Conservation (phyloP, 2,113 vertebrate species). For the Gymnobelideus leadbeateri region DNA sequence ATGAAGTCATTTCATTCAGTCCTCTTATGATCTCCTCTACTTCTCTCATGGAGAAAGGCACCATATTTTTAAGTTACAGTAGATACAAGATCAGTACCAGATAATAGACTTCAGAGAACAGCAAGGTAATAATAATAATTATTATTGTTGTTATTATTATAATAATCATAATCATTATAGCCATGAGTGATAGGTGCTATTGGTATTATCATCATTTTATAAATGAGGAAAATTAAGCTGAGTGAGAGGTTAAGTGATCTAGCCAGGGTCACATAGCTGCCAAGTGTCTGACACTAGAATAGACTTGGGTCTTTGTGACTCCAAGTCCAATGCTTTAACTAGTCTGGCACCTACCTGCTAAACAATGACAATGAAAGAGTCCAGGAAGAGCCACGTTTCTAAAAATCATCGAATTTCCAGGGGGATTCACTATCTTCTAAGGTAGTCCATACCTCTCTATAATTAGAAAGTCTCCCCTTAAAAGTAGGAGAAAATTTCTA, state of each 20-base stretch:
- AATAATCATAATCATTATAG: background rate
- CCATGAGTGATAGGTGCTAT: background rate
- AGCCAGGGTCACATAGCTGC: background rate
- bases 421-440: background rate
- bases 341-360: background rate
- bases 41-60: background rate
- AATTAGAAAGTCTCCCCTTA: background rate
- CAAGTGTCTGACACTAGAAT: background rate
- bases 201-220: background rate
- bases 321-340: background rate
- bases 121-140: background rate
- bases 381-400: conserved; percentile 24
- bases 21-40: background rate
- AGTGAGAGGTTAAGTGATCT: background rate
- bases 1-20: background rate
- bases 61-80: conserved; percentile 54
- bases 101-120: background rate
- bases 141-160: background rate
- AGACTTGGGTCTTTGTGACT: background rate
- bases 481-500: conserved; percentile 28
- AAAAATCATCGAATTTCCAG: background rate
- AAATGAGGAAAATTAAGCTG: background rate
- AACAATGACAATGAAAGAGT: conserved; percentile 29
- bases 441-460: background rate
- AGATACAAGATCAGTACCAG: conserved; percentile 48